These are phyloP conservation scores for Pogonocichla stellata DNA, from an alignment of 2,113 vertebrate species.

Conservation along the genomic window DNA sequence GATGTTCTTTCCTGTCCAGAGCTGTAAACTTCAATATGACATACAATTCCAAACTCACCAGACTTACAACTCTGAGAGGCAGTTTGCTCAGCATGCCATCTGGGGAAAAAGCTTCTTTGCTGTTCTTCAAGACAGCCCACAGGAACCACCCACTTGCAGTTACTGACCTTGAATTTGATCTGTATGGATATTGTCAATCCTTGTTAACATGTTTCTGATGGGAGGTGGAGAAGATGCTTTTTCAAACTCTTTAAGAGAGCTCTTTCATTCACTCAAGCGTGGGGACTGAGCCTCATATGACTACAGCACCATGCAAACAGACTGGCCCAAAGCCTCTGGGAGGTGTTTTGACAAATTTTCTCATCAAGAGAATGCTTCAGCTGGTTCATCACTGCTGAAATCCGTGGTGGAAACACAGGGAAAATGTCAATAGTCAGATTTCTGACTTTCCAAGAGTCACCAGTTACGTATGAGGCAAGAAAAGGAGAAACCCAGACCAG, in stretches of 20 bases:
- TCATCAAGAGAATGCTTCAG: not conserved
- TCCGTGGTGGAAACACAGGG: not conserved
- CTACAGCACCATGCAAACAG: not conserved
- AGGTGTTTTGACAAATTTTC: not conserved
- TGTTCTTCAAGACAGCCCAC: not conserved
- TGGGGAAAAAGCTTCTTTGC: slow-evolving; percentile 3
- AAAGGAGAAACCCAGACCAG: not conserved
- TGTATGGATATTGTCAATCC: not conserved
- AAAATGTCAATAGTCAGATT: not conserved
- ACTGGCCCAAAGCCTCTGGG: not conserved
- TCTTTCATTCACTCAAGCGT: not conserved
- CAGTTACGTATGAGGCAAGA: not conserved
- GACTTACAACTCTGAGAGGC: not conserved
- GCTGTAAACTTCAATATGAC: not conserved
- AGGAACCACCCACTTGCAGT: not conserved
- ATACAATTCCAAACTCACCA: not conserved
- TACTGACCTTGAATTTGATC: slow-evolving; percentile 28
- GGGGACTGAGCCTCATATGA: not conserved
- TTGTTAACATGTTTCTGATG: not conserved
- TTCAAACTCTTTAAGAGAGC: not conserved
- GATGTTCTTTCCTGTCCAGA: not conserved
- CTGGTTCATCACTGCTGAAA: not conserved
- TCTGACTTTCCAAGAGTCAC: not conserved
- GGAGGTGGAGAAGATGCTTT: not conserved
- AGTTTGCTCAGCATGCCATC: not conserved